Conservation (phyloP, 2,888 invertebrate species). For the Cecidostiba fungosa region DNA sequence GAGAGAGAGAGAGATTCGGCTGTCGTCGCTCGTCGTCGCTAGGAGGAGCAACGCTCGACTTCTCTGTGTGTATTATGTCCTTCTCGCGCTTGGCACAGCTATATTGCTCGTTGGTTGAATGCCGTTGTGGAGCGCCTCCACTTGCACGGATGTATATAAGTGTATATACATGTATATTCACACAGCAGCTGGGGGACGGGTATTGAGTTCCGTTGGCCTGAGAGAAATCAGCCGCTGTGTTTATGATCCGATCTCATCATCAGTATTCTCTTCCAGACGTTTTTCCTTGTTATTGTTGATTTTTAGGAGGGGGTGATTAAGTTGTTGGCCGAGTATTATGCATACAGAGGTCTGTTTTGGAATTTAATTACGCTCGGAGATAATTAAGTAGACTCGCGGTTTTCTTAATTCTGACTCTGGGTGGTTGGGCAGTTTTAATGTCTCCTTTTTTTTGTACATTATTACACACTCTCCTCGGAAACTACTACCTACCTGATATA, state of each 20-base stretch:
- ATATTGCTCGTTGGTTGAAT: neutral
- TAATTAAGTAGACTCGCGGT: neutral
- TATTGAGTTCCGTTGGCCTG: slow-evolving; percentile 9
- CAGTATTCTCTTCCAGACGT: too few relatives aligned
- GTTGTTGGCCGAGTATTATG: neutral
- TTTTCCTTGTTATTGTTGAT: neutral
- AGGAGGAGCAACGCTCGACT: slow-evolving; percentile 57
- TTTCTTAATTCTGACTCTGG: neutral
- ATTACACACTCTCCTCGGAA: neutral
- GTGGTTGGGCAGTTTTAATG: neutral
- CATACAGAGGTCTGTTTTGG: neutral
- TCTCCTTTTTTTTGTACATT: neutral
- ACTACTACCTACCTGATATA: too few relatives aligned
- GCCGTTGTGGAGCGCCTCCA: slow-evolving; percentile 3
- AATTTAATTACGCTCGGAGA: neutral
- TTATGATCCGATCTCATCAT: neutral
- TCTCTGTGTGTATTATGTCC: neutral
- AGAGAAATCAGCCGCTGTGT: slow-evolving; percentile 1
- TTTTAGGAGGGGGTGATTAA: neutral
- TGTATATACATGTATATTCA: neutral
- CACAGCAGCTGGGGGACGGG: neutral
- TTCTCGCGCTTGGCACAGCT: neutral
- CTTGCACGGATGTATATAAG: neutral
- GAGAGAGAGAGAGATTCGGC: slow-evolving; percentile 28
- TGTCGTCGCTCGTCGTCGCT: slow-evolving; percentile 44